Percentiles rank a stretch among this genome's conserved stretches.
Conservation (phyloP, 2,113 vertebrate species). For the Oreocharis arfaki region DNA sequence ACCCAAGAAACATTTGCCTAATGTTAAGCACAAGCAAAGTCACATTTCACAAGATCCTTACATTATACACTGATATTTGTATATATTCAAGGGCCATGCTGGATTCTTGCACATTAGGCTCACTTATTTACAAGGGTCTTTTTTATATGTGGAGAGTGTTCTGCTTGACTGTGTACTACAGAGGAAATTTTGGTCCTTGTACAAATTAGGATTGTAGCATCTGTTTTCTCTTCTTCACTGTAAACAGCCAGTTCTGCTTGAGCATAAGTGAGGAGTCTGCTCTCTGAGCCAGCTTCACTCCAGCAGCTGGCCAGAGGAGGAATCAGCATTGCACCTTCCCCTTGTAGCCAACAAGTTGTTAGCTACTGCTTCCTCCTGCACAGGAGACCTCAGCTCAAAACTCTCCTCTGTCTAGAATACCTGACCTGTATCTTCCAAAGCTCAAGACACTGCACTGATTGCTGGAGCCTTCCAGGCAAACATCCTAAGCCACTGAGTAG, state of each 20-base stretch:
- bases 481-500: neutral
- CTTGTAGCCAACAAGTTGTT: neutral
- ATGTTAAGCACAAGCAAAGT: neutral
- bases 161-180: neutral
- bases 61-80: neutral
- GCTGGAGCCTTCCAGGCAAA: neutral
- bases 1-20: neutral
- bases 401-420: neutral
- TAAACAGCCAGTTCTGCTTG: neutral
- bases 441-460: neutral
- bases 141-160: neutral
- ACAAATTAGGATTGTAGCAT: neutral
- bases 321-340: neutral
- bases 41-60: neutral
- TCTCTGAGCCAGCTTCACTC: neutral
- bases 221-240: neutral
- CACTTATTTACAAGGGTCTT: neutral
- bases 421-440: neutral
- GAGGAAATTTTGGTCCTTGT: neutral
- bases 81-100: neutral
- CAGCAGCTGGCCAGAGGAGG: neutral
- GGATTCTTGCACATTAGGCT: neutral
- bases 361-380: neutral
- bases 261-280: neutral
- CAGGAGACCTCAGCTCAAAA: neutral